Evolutionary conservation across 1,140 invertebrate genomes (phyloP).

Genomic region (Drosophila nigrodunni): DNA sequence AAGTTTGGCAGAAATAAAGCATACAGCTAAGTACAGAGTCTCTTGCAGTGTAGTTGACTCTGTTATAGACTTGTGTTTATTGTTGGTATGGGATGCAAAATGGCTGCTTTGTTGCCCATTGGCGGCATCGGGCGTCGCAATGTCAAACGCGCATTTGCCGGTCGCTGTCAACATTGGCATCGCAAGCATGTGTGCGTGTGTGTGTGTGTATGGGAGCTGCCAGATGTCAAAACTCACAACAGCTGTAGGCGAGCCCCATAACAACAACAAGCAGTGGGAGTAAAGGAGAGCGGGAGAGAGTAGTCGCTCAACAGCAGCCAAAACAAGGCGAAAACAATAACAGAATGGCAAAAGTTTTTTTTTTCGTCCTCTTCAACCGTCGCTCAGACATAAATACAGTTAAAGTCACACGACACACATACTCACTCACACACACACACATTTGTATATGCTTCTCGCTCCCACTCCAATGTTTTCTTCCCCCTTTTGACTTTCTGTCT

Average conservation of each 20-base stretch:
- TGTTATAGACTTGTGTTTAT: neutral
- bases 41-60: no score
- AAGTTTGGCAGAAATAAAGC: no score
- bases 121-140: constrained; percentile 51
- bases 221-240: constrained; percentile 39
- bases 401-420: neutral
- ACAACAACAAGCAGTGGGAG: constrained; percentile 9
- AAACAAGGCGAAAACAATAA: constrained; percentile 51
- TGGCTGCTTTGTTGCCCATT: constrained; percentile 50
- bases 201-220: constrained; percentile 26
- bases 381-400: neutral
- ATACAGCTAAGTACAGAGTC: no score
- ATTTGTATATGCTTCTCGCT: neutral
- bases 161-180: constrained; percentile 32
- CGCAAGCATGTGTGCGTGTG: constrained; percentile 8
- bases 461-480: neutral
- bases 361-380: constrained; percentile 14
- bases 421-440: no score
- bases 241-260: constrained; percentile 25
- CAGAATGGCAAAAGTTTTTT: constrained; percentile 47
- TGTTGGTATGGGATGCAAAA: constrained; percentile 56
- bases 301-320: constrained; percentile 22
- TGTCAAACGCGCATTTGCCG: constrained; percentile 62
- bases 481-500: neutral
- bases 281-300: neutral